A percentile compares a stretch with the other conserved stretches of the same genome.
phyloP scores from a whole-genome alignment of 2,113 vertebrate genomes.

The Sphyrna mokarran region DNA sequence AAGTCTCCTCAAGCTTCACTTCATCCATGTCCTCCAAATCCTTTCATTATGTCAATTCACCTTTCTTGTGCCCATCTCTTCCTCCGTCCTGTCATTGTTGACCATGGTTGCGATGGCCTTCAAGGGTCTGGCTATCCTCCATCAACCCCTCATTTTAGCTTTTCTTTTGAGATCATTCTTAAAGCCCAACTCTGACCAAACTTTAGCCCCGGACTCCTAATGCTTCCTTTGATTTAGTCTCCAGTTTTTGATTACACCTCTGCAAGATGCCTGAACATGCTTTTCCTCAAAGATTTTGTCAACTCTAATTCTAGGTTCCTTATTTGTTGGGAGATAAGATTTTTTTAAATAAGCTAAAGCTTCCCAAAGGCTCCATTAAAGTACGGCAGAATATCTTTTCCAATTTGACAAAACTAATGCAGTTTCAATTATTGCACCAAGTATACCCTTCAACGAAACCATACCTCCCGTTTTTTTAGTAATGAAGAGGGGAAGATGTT shows the following conservation, averaged over 20 bases:
- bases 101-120: background rate
- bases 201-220: background rate
- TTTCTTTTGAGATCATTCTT: background rate
- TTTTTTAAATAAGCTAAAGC: background rate
- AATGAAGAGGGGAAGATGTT: background rate
- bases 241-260: background rate
- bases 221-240: background rate
- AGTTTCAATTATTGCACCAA: background rate
- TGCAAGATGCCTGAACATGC: background rate
- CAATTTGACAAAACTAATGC: background rate
- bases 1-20: background rate
- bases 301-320: background rate
- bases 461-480: background rate
- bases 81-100: background rate
- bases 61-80: background rate
- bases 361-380: background rate
- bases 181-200: background rate
- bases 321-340: background rate
- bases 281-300: background rate
- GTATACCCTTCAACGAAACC: background rate
- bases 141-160: background rate
- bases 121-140: background rate
- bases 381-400: background rate
- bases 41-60: too few relatives aligned
- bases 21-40: background rate